Percentiles rank a stretch among this genome's conserved stretches.
phyloP scores from a whole-genome alignment of 2,797 vertebrate species.

The Peromyscus melanophrys region DNA sequence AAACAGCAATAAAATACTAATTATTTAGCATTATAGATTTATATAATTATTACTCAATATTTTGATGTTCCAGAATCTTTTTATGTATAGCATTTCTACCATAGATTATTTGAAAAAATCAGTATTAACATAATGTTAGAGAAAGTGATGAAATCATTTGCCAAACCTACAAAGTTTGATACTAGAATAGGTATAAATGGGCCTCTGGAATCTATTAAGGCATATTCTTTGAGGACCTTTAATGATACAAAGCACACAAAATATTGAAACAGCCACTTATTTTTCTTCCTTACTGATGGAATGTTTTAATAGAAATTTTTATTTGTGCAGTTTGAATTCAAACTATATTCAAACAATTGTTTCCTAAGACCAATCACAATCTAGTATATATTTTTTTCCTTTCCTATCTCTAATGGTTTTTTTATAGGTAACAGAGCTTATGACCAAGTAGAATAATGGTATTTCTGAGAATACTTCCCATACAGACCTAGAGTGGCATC shows the following conservation, averaged over 20 bases:
- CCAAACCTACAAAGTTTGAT: not conserved
- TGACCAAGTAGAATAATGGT: not conserved
- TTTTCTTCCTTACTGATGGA: not conserved
- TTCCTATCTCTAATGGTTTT: not conserved
- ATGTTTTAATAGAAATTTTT: not conserved
- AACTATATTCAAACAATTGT: not conserved
- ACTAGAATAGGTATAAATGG: not conserved
- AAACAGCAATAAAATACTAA: not conserved
- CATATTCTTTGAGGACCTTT: not conserved
- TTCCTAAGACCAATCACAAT: constrained; percentile 22
- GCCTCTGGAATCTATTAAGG: not conserved
- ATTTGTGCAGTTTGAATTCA: not conserved
- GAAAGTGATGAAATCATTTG: not conserved
- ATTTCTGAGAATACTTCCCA: not conserved
- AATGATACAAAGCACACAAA: not conserved
- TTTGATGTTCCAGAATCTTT: not conserved
- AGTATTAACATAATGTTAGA: not conserved
- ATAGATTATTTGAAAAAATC: not conserved
- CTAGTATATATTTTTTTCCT: not conserved
- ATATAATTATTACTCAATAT: not conserved
- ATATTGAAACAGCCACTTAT: not conserved
- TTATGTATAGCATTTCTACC: not conserved
- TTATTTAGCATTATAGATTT: not conserved
- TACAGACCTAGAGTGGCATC: not conserved
- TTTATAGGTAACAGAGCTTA: not conserved